Conservation (phyloP, 2,113 vertebrate species). For the Camelus dromedarius region DNA sequence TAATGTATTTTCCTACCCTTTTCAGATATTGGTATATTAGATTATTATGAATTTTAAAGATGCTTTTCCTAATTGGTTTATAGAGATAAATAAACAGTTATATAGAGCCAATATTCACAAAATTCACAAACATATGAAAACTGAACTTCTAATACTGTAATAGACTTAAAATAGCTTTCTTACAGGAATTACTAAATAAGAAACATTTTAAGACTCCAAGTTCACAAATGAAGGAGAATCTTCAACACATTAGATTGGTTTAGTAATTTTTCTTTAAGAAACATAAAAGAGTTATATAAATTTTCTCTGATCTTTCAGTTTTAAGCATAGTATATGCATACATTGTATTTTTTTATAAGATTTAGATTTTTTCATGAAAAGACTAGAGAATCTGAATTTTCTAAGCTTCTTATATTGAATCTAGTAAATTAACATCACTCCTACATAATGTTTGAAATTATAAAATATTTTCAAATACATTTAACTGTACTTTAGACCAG, state of each 20-base stretch:
- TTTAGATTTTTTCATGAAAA: background rate
- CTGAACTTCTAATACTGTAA: background rate
- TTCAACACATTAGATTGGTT: background rate
- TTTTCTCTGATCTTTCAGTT: background rate
- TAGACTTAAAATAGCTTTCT: background rate
- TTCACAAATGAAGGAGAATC: background rate
- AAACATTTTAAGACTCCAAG: background rate
- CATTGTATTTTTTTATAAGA: background rate
- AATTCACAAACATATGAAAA: background rate
- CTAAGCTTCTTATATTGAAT: background rate
- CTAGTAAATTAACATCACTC: background rate
- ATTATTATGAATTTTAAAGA: background rate
- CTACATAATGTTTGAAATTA: background rate
- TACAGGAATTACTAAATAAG: background rate
- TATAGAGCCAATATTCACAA: background rate
- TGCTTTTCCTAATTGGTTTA: background rate
- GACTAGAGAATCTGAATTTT: background rate
- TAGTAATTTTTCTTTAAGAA: background rate
- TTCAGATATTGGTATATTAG: background rate
- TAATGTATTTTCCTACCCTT: background rate
- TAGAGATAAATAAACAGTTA: background rate
- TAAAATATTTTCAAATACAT: background rate
- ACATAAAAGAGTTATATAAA: background rate
- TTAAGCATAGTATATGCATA: background rate
- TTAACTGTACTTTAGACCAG: background rate